A percentile compares a stretch with the other conserved stretches of the same genome.
phyloP scores from a whole-genome alignment of 2,113 vertebrate genomes.

The Grantiella picta region DNA sequence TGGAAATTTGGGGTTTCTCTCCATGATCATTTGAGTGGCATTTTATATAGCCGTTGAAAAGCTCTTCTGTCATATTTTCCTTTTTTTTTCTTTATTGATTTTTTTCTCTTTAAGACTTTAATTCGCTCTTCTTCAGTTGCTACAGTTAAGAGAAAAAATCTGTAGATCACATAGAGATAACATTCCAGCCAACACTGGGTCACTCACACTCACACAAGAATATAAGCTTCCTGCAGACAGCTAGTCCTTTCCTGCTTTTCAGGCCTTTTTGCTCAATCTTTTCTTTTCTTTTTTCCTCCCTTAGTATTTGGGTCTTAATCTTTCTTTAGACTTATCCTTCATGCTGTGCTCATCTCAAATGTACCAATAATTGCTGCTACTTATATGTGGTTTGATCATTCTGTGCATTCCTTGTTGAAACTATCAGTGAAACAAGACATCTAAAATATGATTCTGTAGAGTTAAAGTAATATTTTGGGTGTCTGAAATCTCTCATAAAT shows the following conservation, averaged over 20 bases:
- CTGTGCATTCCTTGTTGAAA: constrained; percentile 68
- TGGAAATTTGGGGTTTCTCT: background rate
- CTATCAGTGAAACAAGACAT: constrained; percentile 48
- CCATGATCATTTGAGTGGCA: background rate
- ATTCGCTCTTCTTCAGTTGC: constrained; percentile 71
- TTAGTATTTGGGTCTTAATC: constrained; percentile 76
- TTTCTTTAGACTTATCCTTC: constrained; percentile 73
- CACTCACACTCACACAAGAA: constrained; percentile 66
- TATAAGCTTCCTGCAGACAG: constrained; percentile 73
- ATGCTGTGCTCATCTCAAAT: constrained; percentile 74
- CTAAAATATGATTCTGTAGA: constrained; percentile 57
- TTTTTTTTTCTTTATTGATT: constrained; percentile 71
- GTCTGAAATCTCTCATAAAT: constrained; percentile 48
- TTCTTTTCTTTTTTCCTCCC: constrained; percentile 45
- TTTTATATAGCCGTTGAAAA: constrained; percentile 39
- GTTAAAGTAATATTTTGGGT: constrained; percentile 54
- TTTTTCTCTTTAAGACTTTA: constrained; percentile 74
- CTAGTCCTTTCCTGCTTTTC: constrained; percentile 67
- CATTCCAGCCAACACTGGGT: constrained; percentile 69
- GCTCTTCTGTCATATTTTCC: constrained; percentile 50
- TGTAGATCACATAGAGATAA: constrained; percentile 71
- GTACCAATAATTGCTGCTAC: constrained; percentile 76
- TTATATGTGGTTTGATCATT: constrained; percentile 70
- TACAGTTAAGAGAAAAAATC: constrained; percentile 72
- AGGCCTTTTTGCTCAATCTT: constrained; percentile 61